phyloP scores from a whole-genome alignment of 2,888 invertebrate genomes.

The Adela reaumurella region DNA sequence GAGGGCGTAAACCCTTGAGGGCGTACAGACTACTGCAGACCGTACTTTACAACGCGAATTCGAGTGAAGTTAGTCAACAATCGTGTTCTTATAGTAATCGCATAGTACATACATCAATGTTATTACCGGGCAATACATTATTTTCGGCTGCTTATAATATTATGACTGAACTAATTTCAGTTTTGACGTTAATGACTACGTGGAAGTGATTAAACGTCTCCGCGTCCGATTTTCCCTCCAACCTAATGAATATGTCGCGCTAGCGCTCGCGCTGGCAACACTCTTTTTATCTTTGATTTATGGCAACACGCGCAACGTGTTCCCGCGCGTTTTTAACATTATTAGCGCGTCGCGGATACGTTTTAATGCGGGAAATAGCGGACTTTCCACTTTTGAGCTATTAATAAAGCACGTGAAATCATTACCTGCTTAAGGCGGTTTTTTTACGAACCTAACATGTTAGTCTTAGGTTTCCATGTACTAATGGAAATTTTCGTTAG shows the following conservation, averaged over 20 bases:
- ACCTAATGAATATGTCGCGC: conserved; percentile 34
- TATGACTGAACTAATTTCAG: background rate
- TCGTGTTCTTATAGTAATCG: too few relatives aligned
- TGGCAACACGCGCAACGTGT: conserved; percentile 11
- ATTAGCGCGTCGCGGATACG: background rate
- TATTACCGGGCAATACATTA: background rate
- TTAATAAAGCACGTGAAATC: background rate
- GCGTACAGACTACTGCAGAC: too few relatives aligned
- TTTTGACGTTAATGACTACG: background rate
- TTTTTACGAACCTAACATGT: too few relatives aligned
- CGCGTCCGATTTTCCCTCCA: background rate
- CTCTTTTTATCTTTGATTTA: conserved; percentile 44
- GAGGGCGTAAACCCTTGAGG: too few relatives aligned
- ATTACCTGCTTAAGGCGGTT: too few relatives aligned
- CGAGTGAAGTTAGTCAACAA: too few relatives aligned
- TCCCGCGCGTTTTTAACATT: background rate
- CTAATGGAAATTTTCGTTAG: too few relatives aligned
- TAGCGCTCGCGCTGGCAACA: conserved; percentile 25
- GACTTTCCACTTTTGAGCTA: background rate
- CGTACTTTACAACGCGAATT: too few relatives aligned
- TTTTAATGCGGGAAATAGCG: background rate
- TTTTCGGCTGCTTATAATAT: background rate
- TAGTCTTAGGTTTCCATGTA: too few relatives aligned
- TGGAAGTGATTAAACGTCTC: background rate
- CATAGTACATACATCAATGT: background rate